These are phyloP conservation scores for Ispidina picta DNA, from an alignment of 2,797 vertebrate genomes.

Conservation along the genomic window DNA sequence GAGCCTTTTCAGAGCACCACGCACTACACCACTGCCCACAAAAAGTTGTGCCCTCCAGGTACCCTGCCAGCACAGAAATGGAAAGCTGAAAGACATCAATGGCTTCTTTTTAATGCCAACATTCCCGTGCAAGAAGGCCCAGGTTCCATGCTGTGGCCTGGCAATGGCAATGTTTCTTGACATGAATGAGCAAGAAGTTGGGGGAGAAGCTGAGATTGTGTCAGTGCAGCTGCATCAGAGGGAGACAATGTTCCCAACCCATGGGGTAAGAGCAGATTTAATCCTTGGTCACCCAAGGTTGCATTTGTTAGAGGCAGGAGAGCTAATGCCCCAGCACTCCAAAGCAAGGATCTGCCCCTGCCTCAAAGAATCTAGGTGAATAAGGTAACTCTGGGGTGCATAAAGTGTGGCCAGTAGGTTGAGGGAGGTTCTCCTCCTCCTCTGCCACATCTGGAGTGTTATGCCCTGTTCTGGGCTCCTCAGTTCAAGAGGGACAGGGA, in stretches of 20 bases:
- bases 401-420: too few relatives aligned
- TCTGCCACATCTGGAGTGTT: too few relatives aligned
- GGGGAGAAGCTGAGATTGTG: not conserved
- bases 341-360: not conserved
- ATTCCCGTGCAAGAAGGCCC: slow-evolving; percentile 22
- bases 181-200: not conserved
- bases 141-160: not conserved
- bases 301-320: not conserved
- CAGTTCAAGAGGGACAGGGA: too few relatives aligned
- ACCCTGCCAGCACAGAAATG: slow-evolving; percentile 36
- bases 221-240: not conserved
- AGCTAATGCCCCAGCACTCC: not conserved
- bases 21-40: slow-evolving; percentile 19
- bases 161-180: not conserved
- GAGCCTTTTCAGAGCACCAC: slow-evolving; percentile 24
- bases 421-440: too few relatives aligned
- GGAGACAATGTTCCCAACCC: not conserved
- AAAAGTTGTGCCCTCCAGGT: slow-evolving; percentile 22
- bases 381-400: not conserved
- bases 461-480: too few relatives aligned
- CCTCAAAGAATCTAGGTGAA: not conserved
- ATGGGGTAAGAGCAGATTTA: not conserved
- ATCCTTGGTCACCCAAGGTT: not conserved
- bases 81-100: slow-evolving; percentile 53
- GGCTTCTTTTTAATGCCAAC: slow-evolving; percentile 26